These are phyloP conservation scores for Hypomecis atomaria DNA, from an alignment of 2,888 invertebrate species.

Conservation along the genomic window DNA sequence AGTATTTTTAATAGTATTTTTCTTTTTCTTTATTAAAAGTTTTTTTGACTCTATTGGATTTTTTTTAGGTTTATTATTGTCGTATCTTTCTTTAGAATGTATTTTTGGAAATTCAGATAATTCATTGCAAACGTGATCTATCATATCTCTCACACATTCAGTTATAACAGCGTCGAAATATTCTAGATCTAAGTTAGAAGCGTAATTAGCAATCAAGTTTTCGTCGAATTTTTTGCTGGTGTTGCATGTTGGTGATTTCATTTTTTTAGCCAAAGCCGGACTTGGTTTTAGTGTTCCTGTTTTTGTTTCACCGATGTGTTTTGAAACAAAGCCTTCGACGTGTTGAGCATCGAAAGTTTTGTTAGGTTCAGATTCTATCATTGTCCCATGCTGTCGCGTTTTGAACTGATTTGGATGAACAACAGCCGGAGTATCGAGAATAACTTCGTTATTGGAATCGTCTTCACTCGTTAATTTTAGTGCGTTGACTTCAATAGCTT, in stretches of 20 bases:
- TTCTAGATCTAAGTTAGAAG: conserved; percentile 40
- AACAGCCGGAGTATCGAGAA: conserved; percentile 54
- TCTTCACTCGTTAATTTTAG: too few relatives aligned
- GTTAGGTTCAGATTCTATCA: conserved; percentile 25
- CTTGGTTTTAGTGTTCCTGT: conserved; percentile 55
- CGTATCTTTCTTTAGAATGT: too few relatives aligned
- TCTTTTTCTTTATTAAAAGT: too few relatives aligned
- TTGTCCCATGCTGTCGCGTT: conserved; percentile 25
- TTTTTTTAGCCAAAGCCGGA: conserved; percentile 64
- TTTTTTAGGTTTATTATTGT: too few relatives aligned
- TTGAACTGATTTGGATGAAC: conserved; percentile 49
- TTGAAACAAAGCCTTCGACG: conserved; percentile 65
- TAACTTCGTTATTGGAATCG: too few relatives aligned
- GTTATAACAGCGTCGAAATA: conserved; percentile 50
- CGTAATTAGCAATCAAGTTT: conserved; percentile 40
- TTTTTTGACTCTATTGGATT: too few relatives aligned
- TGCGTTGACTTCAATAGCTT: conserved; percentile 44
- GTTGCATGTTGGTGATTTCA: conserved; percentile 66
- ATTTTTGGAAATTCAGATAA: conserved; percentile 45
- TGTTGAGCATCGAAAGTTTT: conserved; percentile 48
- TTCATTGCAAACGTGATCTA: conserved; percentile 66
- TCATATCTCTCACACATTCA: conserved; percentile 63
- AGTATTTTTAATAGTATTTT: too few relatives aligned
- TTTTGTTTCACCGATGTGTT: conserved; percentile 58
- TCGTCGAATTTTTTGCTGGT: conserved; percentile 57